A percentile compares a stretch with the other conserved stretches of the same genome.
These are phyloP conservation scores for Brachymystax lenok DNA, from an alignment of 2,797 vertebrate genomes.

Conservation along the genomic window DNA sequence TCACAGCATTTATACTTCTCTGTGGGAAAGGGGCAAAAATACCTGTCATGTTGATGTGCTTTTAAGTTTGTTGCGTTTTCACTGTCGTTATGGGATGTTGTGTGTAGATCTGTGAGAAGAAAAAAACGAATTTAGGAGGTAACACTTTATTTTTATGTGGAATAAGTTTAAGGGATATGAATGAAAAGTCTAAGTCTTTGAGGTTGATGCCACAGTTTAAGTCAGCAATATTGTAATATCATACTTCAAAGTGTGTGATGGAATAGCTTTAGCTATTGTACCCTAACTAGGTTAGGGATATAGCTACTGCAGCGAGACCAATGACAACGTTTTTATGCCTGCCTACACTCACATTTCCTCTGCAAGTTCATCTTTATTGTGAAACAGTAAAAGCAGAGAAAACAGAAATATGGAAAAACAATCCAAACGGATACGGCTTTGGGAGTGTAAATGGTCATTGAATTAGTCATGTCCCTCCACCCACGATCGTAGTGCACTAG, in stretches of 20 bases:
- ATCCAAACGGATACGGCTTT: conserved; percentile 27
- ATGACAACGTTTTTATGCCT: neutral
- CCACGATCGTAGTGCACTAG: conserved; percentile 34
- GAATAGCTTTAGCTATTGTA: neutral
- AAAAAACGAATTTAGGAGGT: too few species aligned
- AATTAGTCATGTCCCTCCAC: conserved; percentile 53
- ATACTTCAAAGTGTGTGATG: neutral
- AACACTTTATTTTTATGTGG: too few species aligned
- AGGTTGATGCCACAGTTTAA: neutral
- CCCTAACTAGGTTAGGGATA: neutral
- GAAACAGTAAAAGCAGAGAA: neutral
- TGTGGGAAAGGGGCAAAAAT: too few species aligned
- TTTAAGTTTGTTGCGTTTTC: too few species aligned
- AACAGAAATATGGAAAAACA: conserved; percentile 19
- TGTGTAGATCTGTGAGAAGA: too few species aligned
- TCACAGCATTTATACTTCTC: too few species aligned
- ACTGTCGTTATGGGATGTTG: too few species aligned
- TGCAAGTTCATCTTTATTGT: neutral
- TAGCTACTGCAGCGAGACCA: neutral
- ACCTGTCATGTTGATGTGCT: too few species aligned
- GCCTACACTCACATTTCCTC: neutral
- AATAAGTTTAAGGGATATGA: too few species aligned
- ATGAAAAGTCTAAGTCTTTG: neutral
- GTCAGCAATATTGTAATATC: neutral
- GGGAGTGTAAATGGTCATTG: conserved; percentile 45